Evolutionary conservation across 2,797 vertebrate genomes (phyloP), one percentile per base, ranked within the genome.

Genomic region (Leptatherina wallacei): DNA sequence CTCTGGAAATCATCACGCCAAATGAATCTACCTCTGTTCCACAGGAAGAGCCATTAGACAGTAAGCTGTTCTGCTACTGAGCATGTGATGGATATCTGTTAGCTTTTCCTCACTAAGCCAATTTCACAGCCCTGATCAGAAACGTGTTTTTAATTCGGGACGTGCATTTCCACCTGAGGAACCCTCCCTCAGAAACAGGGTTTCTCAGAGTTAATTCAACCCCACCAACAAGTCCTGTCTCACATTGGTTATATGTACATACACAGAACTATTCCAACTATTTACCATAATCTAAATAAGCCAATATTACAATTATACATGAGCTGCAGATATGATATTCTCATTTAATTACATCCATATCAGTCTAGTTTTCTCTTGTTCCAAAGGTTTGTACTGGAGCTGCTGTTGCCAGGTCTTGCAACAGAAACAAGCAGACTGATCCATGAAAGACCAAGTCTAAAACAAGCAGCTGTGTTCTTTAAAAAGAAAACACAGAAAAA

Each of bases 1-100:
- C 51, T 81, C 77, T 83, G 78, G 80, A 86, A 80, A 56, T 73
- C 79, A 76, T 83, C 79, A 75, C n/a, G 18, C 72, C 82, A 67
- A 68, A 63, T 80, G 22, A 81, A 79, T 79, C 51, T 0, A 66
- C 82, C 58, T 83, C 72, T 77, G 80, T 85, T 75, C 57, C 67
- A 35, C 82, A 81, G 86, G 81, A 75, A 79, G 64, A 79, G 63
- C 62, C 74, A 42, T 33, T 55, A 54, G 57, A 27, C 24, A 27
- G 24, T 27, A 27, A 27, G 2, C 64, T 62, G 65, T 24, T 80
- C 56, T 65, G 65, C 44, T 44, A 0, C 57, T 27, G 58, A 47
- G 24, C 49, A 20, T 44, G 51, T 9, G 38, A 70, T 60, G 55
- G 55, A 69, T 64, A 16, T 61, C 35, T 67, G 20, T 13, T n/a